Evolutionary conservation across 2,888 invertebrate species (phyloP), one percentile per base, ranked within the genome.

Genomic region (Eulithis testata): DNA sequence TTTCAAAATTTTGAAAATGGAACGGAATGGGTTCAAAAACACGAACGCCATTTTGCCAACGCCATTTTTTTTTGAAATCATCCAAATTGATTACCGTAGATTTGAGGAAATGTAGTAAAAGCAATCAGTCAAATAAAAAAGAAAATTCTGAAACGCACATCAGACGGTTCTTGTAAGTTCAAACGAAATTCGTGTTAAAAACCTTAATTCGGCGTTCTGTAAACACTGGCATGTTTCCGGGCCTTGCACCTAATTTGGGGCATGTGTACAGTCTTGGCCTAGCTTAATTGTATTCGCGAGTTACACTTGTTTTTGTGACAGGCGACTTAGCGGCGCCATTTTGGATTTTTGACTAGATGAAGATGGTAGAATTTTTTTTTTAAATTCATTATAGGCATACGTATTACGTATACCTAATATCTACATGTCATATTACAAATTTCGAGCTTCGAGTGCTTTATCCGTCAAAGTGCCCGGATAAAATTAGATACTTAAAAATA

Each of bases 281-380:
- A 43, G 47, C n/a, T 57, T 57, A 40, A 60, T 62, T 62, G 52
- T 65, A 65, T 65, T 65, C 61, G 52, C 57, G 50, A 55, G 62
- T 55, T 51, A 66, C 66, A 66, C 59, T 66, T 59, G 21, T 62
- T 59, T 66, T 54, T 65, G 57, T 45, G 51, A 56, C 11, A 47
- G 31, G 47, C 62, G 51, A 56, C 65, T 56, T 36, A 11, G 31
- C 5, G 62, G 62, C 62, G 62, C 62, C 66, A 66, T 66, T 9
- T 59, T 66, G 54, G 14, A 8, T 49, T 58, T 55, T 59, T 36
- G 12, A 21, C 8, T 12, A 37, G 52, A 14, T 14, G 11, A 14
- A 37, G 52, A 36, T 12, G 27, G 21, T 12, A 49, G 11, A 49
- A 44, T n/a, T 44, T 8, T 40, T 1, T 21, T 21, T 21, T 21